These are phyloP conservation scores for Trissolcus brochymenae DNA, from an alignment of 2,888 invertebrate species.

Conservation along the genomic window DNA sequence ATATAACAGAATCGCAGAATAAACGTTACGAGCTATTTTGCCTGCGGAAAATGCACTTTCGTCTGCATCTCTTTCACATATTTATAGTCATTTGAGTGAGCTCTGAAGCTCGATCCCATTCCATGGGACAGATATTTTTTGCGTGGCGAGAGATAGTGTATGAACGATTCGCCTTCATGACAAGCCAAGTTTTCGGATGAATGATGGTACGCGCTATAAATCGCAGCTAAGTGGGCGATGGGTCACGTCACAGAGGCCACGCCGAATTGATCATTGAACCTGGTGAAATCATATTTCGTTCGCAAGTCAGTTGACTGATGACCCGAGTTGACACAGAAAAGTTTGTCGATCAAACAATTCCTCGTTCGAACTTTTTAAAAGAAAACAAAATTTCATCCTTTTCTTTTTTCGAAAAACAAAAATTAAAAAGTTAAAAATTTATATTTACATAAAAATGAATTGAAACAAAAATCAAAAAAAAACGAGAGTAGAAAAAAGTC, in stretches of 20 bases:
- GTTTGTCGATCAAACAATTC: background rate
- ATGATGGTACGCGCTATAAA: slow-evolving; percentile 53
- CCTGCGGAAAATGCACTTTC: slow-evolving; percentile 20
- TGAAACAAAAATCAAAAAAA: background rate
- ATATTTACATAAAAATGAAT: background rate
- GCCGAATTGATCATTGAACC: slow-evolving; percentile 53
- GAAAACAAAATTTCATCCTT: background rate
- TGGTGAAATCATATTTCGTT: slow-evolving; percentile 54
- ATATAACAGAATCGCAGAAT: background rate
- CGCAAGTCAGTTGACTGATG: slow-evolving; percentile 48
- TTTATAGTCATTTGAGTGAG: slow-evolving; percentile 41
- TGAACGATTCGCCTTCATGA: slow-evolving; percentile 52
- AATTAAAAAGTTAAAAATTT: background rate
- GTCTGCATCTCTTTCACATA: slow-evolving; percentile 33
- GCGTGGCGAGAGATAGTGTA: slow-evolving; percentile 44
- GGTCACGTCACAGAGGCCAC: slow-evolving; percentile 44
- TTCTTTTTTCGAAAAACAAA: background rate
- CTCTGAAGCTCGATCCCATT: slow-evolving; percentile 25
- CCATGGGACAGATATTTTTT: slow-evolving; percentile 49
- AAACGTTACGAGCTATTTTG: slow-evolving; percentile 15
- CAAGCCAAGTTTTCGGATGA: slow-evolving; percentile 41
- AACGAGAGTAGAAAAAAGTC: too few species aligned
- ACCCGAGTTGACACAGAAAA: slow-evolving; percentile 5
- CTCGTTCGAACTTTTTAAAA: background rate
- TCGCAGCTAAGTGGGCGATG: slow-evolving; percentile 53